Base-by-base conservation (phyloP, 1,140 invertebrate genomes). In the Psix sp. region DNA sequence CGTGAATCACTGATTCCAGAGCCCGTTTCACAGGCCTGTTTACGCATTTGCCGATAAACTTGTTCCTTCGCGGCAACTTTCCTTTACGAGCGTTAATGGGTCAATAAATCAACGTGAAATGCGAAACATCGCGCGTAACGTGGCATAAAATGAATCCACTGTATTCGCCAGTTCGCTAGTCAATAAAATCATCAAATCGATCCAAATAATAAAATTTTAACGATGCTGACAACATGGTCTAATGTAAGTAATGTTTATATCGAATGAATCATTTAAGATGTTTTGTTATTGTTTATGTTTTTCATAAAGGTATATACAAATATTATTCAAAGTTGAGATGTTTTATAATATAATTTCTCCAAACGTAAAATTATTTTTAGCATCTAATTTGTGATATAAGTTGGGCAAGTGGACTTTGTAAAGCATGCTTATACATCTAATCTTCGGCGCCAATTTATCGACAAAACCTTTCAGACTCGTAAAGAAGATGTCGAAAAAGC, bases 51-150 rank as follows among this genome's bases (percentile, higher is more conserved):
- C 45, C 11, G 42, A n/a, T 36, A 49, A 54, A 60, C 24, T 67
- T 74, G 45, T 74, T 60, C 21, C 49, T 48, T 29, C 17, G 10
- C 24, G 17, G 16, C 16, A 38, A 51, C 35, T 54, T 71, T 71
- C 38, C 31, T 63, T 63, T 43, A 24, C 18, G 24, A 40, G 33
- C 49, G 21, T 57, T 57, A 57, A 57, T 42, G 51, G 56, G 33
- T 33, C 59, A 26, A 76, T 76, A 72, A 72, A 76, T 72, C 62
- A 67, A 35, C 18, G 35, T 33, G 42, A 51, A 66, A 72, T 54
- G 29, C 38, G 56, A 76, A 71, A 54, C 62, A 43, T 14, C 20
- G 24, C 16, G 16, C 49, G 59, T 42, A 67, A 72, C 49, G 15
- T 14, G 29, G 62, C 57, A 54, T 68, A 54, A 67, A 67, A 54